Evolutionary conservation across 2,113 vertebrate species (phyloP).

Genomic region (Alethe diademata): DNA sequence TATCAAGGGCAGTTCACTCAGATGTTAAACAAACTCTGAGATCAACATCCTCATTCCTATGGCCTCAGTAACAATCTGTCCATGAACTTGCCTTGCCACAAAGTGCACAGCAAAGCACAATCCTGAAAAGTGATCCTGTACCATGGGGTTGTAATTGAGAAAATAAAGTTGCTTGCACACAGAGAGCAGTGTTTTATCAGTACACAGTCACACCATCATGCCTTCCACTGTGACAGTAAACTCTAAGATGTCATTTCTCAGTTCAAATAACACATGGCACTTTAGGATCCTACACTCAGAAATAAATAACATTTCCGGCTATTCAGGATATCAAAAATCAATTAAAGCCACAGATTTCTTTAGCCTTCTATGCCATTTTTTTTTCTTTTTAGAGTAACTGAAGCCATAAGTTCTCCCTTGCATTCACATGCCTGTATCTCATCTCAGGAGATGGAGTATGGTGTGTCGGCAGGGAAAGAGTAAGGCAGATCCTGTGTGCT

Average conservation of each 20-base stretch:
- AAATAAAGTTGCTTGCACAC: neutral
- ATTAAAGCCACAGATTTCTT: neutral
- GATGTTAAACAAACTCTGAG: neutral
- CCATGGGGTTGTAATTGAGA: neutral
- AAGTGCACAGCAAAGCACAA: conserved; percentile 33
- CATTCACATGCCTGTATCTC: neutral
- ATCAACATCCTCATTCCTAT: conserved; percentile 38
- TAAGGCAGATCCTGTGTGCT: neutral
- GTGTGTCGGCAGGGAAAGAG: neutral
- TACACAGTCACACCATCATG: neutral
- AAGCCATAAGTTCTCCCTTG: neutral
- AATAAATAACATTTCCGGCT: neutral
- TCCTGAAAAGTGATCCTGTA: conserved; percentile 5
- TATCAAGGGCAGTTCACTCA: neutral
- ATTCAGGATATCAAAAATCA: neutral
- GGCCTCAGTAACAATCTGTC: neutral
- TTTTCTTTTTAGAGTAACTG: neutral
- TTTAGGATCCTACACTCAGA: neutral
- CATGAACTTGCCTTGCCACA: neutral
- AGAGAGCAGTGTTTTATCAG: neutral
- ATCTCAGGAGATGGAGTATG: neutral
- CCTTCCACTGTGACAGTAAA: neutral
- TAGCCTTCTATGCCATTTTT: neutral
- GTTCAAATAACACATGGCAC: neutral
- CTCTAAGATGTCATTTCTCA: neutral